These are phyloP conservation scores for Apistogramma diplotaenia DNA, from an alignment of 2,113 vertebrate species.

Conservation along the genomic window DNA sequence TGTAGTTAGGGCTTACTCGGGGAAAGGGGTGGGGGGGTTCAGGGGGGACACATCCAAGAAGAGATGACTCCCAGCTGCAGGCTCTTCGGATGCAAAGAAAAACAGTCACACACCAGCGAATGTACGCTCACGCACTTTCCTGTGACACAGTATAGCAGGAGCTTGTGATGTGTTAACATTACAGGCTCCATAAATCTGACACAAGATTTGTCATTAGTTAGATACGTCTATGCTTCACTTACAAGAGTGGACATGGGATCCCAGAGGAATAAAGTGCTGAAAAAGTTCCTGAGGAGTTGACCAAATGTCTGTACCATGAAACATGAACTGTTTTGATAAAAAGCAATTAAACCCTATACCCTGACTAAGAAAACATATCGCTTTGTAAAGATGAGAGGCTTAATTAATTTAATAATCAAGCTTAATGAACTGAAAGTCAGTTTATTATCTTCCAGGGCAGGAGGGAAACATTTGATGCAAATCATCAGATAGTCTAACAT, in stretches of 20 bases:
- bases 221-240: constrained; percentile 42
- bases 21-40: not conserved
- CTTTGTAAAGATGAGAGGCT: constrained; percentile 1
- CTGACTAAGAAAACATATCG: not conserved
- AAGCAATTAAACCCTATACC: not conserved
- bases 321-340: constrained; percentile 14
- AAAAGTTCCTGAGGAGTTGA: constrained; percentile 7
- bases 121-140: constrained; percentile 16
- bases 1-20: constrained; percentile 19
- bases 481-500: not conserved
- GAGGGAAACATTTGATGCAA: not conserved
- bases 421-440: not conserved
- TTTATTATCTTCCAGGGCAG: constrained; percentile 7
- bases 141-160: constrained; percentile 33
- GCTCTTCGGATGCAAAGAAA: constrained; percentile 53
- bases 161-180: constrained; percentile 58
- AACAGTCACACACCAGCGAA: constrained; percentile 25
- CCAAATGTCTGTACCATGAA: not conserved
- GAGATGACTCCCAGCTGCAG: constrained; percentile 71
- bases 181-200: constrained; percentile 60
- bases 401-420: constrained; percentile 6
- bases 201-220: constrained; percentile 53
- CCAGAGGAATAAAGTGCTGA: constrained; percentile 11
- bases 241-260: constrained; percentile 14
- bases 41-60: constrained; percentile 16